Percentiles rank a stretch among this genome's conserved stretches.
Conservation (phyloP, 2,888 invertebrate genomes). For the Gymnoscelis rufifasciata region DNA sequence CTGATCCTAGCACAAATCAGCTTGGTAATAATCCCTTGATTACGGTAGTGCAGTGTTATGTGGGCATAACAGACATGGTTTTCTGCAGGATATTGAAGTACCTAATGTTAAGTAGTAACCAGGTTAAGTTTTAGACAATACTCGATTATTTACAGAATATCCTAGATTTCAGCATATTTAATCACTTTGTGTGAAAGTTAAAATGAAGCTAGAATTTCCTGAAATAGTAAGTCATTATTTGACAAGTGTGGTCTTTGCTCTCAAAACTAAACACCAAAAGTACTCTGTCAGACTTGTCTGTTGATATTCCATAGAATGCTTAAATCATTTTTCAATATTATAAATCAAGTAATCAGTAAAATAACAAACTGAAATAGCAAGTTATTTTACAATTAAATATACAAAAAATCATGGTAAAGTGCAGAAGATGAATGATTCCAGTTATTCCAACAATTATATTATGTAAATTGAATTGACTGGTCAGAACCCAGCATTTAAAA, state of each 20-base stretch:
- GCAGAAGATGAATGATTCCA: conserved; percentile 64
- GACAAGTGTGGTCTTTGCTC: not conserved
- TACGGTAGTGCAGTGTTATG: conserved; percentile 22
- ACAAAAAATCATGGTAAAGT: conserved; percentile 37
- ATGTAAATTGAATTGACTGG: conserved; percentile 52
- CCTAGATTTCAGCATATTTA: conserved; percentile 15
- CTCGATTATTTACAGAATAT: conserved; percentile 19
- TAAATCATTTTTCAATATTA: conserved; percentile 3
- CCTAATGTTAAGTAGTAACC: conserved; percentile 20
- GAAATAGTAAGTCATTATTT: not conserved
- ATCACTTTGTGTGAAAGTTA: conserved; percentile 9
- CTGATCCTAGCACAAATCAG: conserved; percentile 25
- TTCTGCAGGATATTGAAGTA: conserved; percentile 22
- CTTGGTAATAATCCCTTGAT: conserved; percentile 29
- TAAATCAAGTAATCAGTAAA: conserved; percentile 7
- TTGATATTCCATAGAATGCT: conserved; percentile 6
- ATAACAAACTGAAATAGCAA: conserved; percentile 8
- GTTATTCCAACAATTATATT: conserved; percentile 42
- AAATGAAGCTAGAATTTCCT: conserved; percentile 1
- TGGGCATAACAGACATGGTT: conserved; percentile 17
- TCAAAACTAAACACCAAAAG: not conserved
- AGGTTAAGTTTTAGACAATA: conserved; percentile 30
- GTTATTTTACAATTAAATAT: conserved; percentile 14
- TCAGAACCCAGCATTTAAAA: conserved; percentile 72
- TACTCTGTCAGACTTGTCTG: not conserved